Evolutionary conservation across 2,888 invertebrate species (phyloP), one percentile per base, ranked within the genome.

Genomic region (Schrankia costaestrigalis): DNA sequence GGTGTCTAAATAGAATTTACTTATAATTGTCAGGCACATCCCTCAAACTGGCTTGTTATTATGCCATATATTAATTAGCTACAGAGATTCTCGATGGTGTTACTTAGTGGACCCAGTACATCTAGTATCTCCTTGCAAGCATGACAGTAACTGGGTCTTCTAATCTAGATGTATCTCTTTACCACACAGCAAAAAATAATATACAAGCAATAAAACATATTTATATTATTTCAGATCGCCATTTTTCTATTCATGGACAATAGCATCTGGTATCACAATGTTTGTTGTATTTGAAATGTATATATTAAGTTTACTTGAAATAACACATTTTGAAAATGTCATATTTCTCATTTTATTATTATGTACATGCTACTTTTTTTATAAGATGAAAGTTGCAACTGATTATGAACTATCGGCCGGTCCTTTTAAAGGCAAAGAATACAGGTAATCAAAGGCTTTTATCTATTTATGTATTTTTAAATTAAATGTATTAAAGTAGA

Each of bases 241-340:
- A 61, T 95, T 95, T 72, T 95, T 95, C 71, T 89, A 91, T 41
- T 90, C 92, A 49, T 95, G 95, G 95, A 90, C 92, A 1, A 64
- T 93, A 23, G 91, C 92, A 25, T 94, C 95, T 6, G 87, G 91
- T 2, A 56, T 91, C 3, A 89, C 90, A 54, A 78, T 95, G 68
- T 90, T 92, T 59, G 52, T 92, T 11, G 87, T 95, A 11, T 95
- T 94, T 77, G 93, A 95, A 69, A 71, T 90, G 34, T 82, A 85
- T 43, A 92, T 94, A n/a, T 90, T 95, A 17, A 91, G 92, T 3
- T 80, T 93, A 38, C 75, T 94, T 46, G 93, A 95, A 71, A 91
- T 95, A 42, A 86, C 87, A 10, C 76, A 78, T 47, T 43, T 77
- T 12, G 87, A 87, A 45, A 75, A 71, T 69, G 92, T 81, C 13